Base-by-base conservation (phyloP, 2,113 vertebrate genomes). In the Sprattus sprattus region DNA sequence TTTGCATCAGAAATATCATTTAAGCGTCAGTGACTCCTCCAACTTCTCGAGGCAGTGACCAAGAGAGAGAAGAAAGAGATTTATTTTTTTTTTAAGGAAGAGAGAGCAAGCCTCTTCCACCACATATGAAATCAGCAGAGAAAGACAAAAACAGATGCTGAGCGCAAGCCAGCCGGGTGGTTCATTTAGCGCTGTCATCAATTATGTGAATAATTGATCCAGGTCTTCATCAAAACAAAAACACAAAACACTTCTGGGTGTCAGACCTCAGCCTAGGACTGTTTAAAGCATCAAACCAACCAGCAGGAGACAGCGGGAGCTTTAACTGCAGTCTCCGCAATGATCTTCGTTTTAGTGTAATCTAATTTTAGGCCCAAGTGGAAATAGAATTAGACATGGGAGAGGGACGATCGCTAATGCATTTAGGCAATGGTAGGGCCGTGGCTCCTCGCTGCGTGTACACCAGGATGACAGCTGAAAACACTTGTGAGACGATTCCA, bases 181-280 rank as follows among this genome's bases (percentile, higher is more conserved):
- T 32, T 78, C 25, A 32, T 78, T 78, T 78, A 78, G 71, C 11
- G 71, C 71, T 15, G 28, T 78, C 71, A 78, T 78, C 71, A 78
- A 16, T 39, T 78, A 78, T 28, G 71, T 78, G 71, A 39, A 78
- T 78, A 78, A 78, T 78, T 78, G 71, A 78, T 39, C 71, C 71
- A 39, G 71, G 28, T 78, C 71, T 78, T 78, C 25, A 78, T 78
- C 71, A 44, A 11, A 47, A 78, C 71, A 78, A 39, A 78, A 13
- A 39, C 71, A 78, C 18, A 60, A 60, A 6, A 20, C 54, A 22
- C 22, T 5, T 60, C 1, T 5, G 54, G 54, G 54, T 60, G 54
- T 60, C 54, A 60, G 54, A 22, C 64, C 64, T 32, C 64, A 13
- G 64, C 64, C 54, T 60, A 18, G 18, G 71, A 16, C 71, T 78